A percentile compares a stretch with the other conserved stretches of the same genome.
Evolutionary conservation across 2,797 vertebrate species (phyloP).

Genomic region (Kryptopterus vitreolus): DNA sequence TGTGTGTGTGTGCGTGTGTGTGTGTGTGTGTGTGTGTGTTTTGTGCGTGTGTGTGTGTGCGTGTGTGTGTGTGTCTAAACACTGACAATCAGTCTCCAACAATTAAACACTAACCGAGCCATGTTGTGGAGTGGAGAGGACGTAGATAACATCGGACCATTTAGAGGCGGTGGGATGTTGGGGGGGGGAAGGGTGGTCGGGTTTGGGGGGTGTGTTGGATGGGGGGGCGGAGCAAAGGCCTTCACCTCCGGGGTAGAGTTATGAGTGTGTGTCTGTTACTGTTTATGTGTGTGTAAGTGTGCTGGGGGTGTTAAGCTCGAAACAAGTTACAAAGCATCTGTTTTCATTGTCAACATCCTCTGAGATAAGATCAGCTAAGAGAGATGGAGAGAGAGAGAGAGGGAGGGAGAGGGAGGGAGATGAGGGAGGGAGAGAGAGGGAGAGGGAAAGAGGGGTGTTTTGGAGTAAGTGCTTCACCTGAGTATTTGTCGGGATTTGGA

Average conservation of each 20-base stretch:
- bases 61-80: constrained; percentile 64
- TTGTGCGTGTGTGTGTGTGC: constrained; percentile 21
- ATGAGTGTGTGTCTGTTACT: not conserved
- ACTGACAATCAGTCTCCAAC: constrained; percentile 37
- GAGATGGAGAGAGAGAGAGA: no score
- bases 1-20: no score
- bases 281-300: constrained; percentile 15
- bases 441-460: constrained; percentile 74
- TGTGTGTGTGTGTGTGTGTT: not conserved
- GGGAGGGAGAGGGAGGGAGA: no score
- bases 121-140: constrained; percentile 62
- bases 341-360: constrained; percentile 70
- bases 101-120: constrained; percentile 62
- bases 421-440: no score
- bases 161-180: no score
- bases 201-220: no score
- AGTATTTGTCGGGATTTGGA: constrained; percentile 74
- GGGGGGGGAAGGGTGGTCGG: no score
- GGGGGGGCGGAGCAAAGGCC: constrained; percentile 39
- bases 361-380: constrained; percentile 67
- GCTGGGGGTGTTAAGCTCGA: constrained; percentile 60
- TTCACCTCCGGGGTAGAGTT: constrained; percentile 23
- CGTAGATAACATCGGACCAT: constrained; percentile 64
- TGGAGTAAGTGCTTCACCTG: constrained; percentile 77
- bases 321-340: constrained; percentile 65